Base-by-base conservation (phyloP, 1,140 invertebrate species). In the Leptinotarsa defecta region DNA sequence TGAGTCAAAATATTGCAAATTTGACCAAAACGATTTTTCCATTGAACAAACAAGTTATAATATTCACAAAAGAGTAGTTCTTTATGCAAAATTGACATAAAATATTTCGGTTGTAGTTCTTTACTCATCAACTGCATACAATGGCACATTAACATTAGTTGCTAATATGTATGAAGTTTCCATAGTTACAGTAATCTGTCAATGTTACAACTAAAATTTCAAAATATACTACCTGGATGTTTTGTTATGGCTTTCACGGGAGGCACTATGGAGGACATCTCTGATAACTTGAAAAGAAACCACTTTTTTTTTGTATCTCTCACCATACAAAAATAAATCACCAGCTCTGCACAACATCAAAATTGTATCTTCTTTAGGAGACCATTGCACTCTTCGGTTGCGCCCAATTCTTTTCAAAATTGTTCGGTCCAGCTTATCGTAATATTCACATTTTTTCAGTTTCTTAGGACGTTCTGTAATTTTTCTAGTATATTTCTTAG, bases 341-440 rank as follows among this genome's bases (percentile, higher is more conserved):
- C 91, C 91, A 0, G 92, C 91, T 73, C 92, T 91, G 75, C 91
- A 91, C 22, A 94, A 86, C 0, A 93, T 84, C 3, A 95, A 79
- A 15, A 92, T 84, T 11, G 88, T 89, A 81, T 93, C 92, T 81
- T 93, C 92, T 17, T 86, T 84, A 0, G 87, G 78, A 2, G 87
- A 86, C 91, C 91, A 93, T 19, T 88, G 87, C 0, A 91, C 90
- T 49, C 91, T 86, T 57, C 52, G 52, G 73, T 63, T 90, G 91
- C 1, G 88, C 87, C 90, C 22, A 43, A 93, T 92, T 57, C 89
- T 88, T 63, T 89, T 88, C 43, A 93, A 80, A 0, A 94, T 93
- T 74, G 87, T 87, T 43, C 87, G 87, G 83, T 95, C 94, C 8
- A 90, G 85, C 27, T 92, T 90, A 81, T 94, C 93, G 74, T 92